Percentiles rank a stretch among this genome's conserved stretches.
These are phyloP conservation scores for Phthorimaea operculella DNA, from an alignment of 1,140 invertebrate species.

Conservation along the genomic window DNA sequence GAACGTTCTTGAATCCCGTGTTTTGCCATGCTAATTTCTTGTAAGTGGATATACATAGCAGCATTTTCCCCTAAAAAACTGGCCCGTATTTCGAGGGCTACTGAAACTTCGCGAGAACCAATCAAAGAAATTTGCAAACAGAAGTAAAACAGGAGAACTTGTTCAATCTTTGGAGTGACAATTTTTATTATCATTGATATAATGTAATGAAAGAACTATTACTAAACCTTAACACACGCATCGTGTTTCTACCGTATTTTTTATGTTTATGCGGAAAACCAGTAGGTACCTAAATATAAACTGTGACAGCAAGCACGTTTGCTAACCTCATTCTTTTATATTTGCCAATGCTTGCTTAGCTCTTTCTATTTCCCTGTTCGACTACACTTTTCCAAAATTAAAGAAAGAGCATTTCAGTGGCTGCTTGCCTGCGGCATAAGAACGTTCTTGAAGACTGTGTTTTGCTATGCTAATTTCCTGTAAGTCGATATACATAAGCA, in stretches of 20 bases:
- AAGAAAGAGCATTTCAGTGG: conserved; percentile 14
- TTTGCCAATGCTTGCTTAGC: neutral
- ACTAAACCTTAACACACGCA: no score
- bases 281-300: no score
- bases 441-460: conserved; percentile 1
- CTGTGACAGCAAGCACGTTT: no score
- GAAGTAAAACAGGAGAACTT: conserved; percentile 35
- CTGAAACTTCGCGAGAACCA: conserved; percentile 12
- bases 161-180: conserved; percentile 27
- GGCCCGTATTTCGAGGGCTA: neutral
- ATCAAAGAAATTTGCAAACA: conserved; percentile 25
- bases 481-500: no score
- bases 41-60: no score
- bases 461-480: no score
- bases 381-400: neutral
- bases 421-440: conserved; percentile 14
- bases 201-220: no score
- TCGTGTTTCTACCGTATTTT: no score
- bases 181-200: conserved; percentile 58
- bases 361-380: conserved; percentile 6
- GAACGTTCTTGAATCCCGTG: conserved; percentile 1
- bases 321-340: no score
- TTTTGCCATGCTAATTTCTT: no score
- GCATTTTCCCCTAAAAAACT: no score
- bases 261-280: no score